Percentiles rank a stretch among this genome's conserved stretches.
phyloP scores from a whole-genome alignment of 2,888 invertebrate genomes.

The Megastigmus dorsalis region DNA sequence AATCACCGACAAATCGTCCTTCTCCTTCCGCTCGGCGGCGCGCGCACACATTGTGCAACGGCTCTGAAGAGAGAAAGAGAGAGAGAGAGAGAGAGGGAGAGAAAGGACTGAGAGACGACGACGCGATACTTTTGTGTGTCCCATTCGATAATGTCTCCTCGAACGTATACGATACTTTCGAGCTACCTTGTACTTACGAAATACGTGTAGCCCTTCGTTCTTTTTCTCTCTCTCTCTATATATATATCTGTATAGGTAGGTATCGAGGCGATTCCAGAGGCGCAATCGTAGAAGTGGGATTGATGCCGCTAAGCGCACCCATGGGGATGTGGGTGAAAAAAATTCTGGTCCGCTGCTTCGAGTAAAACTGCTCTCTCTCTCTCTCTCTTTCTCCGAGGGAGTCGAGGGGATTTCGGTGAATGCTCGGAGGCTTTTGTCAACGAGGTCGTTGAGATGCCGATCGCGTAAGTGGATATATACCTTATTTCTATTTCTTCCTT shows the following conservation, averaged over 20 bases:
- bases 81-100: background rate
- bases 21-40: background rate
- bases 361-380: too few relatives aligned
- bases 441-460: constrained; percentile 2
- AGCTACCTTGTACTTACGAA: background rate
- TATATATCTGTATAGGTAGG: constrained; percentile 11
- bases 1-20: constrained; percentile 48
- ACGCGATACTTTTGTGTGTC: constrained; percentile 28
- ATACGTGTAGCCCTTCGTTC: background rate
- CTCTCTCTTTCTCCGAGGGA: background rate
- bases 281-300: background rate
- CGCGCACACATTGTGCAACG: too few relatives aligned
- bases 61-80: background rate
- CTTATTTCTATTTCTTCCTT: background rate
- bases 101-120: background rate
- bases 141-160: constrained; percentile 38
- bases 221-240: too few relatives aligned
- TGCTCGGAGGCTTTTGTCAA: background rate
- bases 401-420: background rate
- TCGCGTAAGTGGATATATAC: constrained; percentile 13
- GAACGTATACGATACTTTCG: background rate
- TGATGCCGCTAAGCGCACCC: constrained; percentile 47
- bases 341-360: constrained; percentile 9
- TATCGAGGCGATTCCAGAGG: background rate
- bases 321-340: constrained; percentile 12